These are phyloP conservation scores for Cydia splendana DNA, from an alignment of 1,140 invertebrate genomes.

Conservation along the genomic window DNA sequence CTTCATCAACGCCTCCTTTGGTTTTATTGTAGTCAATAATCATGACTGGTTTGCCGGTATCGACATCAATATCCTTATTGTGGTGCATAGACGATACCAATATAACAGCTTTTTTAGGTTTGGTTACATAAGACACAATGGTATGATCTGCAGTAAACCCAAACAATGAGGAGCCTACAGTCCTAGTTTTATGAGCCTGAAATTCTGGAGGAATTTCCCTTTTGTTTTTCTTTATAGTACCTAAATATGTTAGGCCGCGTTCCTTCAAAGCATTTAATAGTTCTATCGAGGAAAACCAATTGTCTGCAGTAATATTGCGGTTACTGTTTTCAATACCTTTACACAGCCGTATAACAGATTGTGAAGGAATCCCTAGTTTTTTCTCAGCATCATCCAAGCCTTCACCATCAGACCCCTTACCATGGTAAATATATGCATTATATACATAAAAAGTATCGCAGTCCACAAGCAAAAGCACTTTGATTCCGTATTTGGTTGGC, in stretches of 20 bases:
- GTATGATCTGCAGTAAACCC: conserved; percentile 53
- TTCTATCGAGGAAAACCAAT: conserved; percentile 44
- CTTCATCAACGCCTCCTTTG: conserved; percentile 69
- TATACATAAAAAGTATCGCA: conserved; percentile 29
- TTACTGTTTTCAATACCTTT: conserved; percentile 38
- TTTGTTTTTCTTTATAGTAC: conserved; percentile 59
- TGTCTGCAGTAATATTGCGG: conserved; percentile 46
- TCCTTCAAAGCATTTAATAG: conserved; percentile 38
- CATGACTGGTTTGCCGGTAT: conserved; percentile 64
- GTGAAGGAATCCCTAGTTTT: conserved; percentile 44
- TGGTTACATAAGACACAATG: conserved; percentile 51
- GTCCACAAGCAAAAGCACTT: conserved; percentile 48
- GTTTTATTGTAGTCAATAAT: conserved; percentile 65
- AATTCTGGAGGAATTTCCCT: conserved; percentile 51
- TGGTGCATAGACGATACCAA: conserved; percentile 57
- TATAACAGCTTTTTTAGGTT: conserved; percentile 50
- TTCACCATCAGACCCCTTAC: conserved; percentile 41
- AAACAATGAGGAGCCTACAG: conserved; percentile 45
- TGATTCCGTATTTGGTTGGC: conserved; percentile 73
- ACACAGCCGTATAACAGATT: conserved; percentile 49
- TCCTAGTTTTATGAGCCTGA: conserved; percentile 51
- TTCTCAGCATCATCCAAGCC: conserved; percentile 40
- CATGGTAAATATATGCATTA: conserved; percentile 44
- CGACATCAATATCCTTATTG: conserved; percentile 41
- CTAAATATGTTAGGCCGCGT: conserved; percentile 51